phyloP scores from a whole-genome alignment of 2,888 invertebrate genomes.

The Leptinotarsa peninsularis region DNA sequence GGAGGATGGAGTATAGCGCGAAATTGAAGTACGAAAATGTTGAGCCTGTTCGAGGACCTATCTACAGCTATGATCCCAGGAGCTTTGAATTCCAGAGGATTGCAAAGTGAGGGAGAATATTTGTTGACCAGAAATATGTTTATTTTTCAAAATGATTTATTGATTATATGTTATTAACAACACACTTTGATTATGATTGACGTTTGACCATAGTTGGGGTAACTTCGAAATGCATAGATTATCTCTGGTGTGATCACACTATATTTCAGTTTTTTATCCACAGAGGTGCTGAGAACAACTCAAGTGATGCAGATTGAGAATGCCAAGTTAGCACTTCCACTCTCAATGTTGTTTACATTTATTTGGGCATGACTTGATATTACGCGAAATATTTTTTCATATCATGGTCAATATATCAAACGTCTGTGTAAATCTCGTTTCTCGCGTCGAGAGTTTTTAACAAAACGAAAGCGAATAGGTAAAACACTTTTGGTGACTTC shows the following conservation, averaged over 20 bases:
- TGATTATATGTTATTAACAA: not conserved
- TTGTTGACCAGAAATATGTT: not conserved
- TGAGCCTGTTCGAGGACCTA: conserved; percentile 73
- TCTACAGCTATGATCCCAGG: conserved; percentile 67
- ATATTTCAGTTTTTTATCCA: not conserved
- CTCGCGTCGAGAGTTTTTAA: too few species aligned
- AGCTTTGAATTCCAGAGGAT: conserved; percentile 31
- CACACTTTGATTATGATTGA: not conserved
- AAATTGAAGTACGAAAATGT: conserved; percentile 73
- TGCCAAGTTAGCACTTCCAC: too few species aligned
- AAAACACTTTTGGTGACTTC: too few species aligned
- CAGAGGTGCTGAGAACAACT: too few species aligned
- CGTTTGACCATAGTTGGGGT: not conserved
- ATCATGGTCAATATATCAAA: too few species aligned
- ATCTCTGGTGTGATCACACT: not conserved
- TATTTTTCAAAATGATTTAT: not conserved
- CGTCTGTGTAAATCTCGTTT: too few species aligned
- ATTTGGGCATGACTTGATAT: too few species aligned
- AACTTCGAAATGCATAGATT: not conserved
- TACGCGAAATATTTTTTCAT: too few species aligned
- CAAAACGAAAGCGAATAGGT: too few species aligned
- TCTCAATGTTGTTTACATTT: too few species aligned
- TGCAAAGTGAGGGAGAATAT: conserved; percentile 4
- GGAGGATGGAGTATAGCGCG: conserved; percentile 75
- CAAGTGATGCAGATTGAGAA: too few species aligned